Percentiles rank a stretch among this genome's conserved stretches.
phyloP scores from a whole-genome alignment of 2,113 vertebrate species.

The Proterorhinus semilunaris region DNA sequence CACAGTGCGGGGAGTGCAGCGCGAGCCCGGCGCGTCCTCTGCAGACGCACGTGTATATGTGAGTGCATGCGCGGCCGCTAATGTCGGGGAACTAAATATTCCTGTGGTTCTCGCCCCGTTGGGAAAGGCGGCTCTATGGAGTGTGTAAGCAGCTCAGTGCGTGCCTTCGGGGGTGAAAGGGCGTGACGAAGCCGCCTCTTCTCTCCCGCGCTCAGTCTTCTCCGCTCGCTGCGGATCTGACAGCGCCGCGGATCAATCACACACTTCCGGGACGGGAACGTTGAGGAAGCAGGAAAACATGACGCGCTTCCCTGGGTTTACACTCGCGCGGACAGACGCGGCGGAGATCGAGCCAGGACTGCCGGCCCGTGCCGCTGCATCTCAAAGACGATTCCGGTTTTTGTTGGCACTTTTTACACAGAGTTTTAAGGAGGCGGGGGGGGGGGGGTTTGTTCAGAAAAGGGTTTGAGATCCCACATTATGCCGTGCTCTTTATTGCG shows the following conservation, averaged over 20 bases:
- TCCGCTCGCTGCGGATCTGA: slow-evolving; percentile 52
- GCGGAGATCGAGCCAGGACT: slow-evolving; percentile 35
- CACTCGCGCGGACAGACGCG: slow-evolving; percentile 43
- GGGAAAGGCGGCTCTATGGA: slow-evolving; percentile 60
- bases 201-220: slow-evolving; percentile 31
- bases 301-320: slow-evolving; percentile 60
- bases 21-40: background rate
- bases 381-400: slow-evolving; percentile 14
- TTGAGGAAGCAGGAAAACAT: slow-evolving; percentile 57
- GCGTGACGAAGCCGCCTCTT: slow-evolving; percentile 61
- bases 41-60: slow-evolving; percentile 18
- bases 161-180: slow-evolving; percentile 56
- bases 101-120: slow-evolving; percentile 55
- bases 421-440: background rate
- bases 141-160: slow-evolving; percentile 62
- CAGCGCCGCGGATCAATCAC: slow-evolving; percentile 63
- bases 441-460: background rate
- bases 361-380: slow-evolving; percentile 20
- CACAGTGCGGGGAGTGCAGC: too few species aligned
- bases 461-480: background rate
- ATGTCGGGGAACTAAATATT: slow-evolving; percentile 68
- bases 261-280: slow-evolving; percentile 62
- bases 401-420: background rate
- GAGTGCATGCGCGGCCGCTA: slow-evolving; percentile 36
- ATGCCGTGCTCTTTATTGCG: background rate